phyloP scores from a whole-genome alignment of 2,888 invertebrate species.

The Corbicula japonica region DNA sequence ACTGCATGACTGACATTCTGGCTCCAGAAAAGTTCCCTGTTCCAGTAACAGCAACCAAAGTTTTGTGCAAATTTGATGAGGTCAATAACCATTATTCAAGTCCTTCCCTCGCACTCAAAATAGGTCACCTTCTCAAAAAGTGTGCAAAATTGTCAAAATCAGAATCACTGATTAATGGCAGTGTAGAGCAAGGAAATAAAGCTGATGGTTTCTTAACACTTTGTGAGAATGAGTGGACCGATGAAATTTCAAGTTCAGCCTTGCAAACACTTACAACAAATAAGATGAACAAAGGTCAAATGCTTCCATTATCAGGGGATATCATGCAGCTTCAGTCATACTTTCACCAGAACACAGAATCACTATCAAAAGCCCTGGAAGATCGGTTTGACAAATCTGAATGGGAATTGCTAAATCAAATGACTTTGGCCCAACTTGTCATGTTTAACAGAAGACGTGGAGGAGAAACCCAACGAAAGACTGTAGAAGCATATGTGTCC shows the following conservation, averaged over 20 bases:
- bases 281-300: conserved; percentile 34
- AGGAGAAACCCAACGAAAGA: conserved; percentile 40
- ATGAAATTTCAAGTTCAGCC: conserved; percentile 32
- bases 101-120: conserved; percentile 48
- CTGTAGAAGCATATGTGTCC: conserved; percentile 15
- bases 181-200: conserved; percentile 3
- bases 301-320: conserved; percentile 40
- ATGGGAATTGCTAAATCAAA: conserved; percentile 31
- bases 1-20: conserved; percentile 30
- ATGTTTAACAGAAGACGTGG: conserved; percentile 38
- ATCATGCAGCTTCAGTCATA: conserved; percentile 34
- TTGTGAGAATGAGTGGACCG: conserved; percentile 41
- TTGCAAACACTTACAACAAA: conserved; percentile 27
- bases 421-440: conserved; percentile 39
- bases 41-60: conserved; percentile 31
- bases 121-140: conserved; percentile 42
- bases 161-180: conserved; percentile 21
- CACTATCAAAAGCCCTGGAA: background rate
- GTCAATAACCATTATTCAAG: conserved; percentile 27
- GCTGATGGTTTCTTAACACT: conserved; percentile 38
- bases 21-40: conserved; percentile 33
- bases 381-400: conserved; percentile 21
- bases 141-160: conserved; percentile 42
- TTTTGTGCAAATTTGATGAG: conserved; percentile 30
- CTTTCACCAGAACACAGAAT: conserved; percentile 2